Conservation (phyloP, 2,888 invertebrate species). For the Meandrusa payeni region DNA sequence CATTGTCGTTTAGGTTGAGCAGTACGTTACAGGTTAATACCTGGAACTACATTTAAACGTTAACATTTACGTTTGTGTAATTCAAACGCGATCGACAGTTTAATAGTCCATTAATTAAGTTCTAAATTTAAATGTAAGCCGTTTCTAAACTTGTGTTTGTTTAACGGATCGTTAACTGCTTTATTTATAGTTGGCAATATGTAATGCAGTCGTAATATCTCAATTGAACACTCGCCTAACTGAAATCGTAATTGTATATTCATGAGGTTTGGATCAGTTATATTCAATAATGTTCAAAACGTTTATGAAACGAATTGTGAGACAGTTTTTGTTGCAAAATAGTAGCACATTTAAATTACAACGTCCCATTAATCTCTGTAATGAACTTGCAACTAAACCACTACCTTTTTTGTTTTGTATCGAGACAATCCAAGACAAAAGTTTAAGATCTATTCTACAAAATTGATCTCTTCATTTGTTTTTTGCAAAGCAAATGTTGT, state of each 20-base stretch:
- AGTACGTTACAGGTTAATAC: not conserved
- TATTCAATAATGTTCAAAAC: conserved; percentile 3
- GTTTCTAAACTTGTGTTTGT: conserved; percentile 16
- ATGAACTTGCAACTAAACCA: too few relatives aligned
- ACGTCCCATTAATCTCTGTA: too few relatives aligned
- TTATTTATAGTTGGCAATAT: conserved; percentile 16
- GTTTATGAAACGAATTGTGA: not conserved
- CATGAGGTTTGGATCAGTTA: conserved; percentile 27
- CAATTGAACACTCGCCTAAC: conserved; percentile 31
- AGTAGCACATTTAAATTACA: not conserved
- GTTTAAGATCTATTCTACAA: too few relatives aligned
- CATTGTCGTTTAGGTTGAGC: conserved; percentile 6
- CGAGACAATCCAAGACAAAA: too few relatives aligned
- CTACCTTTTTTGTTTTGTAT: too few relatives aligned
- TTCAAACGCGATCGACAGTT: conserved; percentile 13
- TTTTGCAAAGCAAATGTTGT: too few relatives aligned
- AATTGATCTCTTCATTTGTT: too few relatives aligned
- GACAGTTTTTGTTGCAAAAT: conserved; percentile 3
- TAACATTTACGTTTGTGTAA: conserved; percentile 4
- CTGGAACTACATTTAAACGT: not conserved
- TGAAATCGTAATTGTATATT: conserved; percentile 31
- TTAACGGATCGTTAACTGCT: conserved; percentile 19
- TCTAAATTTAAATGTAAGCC: conserved; percentile 14
- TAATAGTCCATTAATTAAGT: conserved; percentile 15
- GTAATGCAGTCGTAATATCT: conserved; percentile 20